A percentile compares a stretch with the other conserved stretches of the same genome.
Evolutionary conservation across 2,888 invertebrate species (phyloP).

Genomic region (Mythimna impura): DNA sequence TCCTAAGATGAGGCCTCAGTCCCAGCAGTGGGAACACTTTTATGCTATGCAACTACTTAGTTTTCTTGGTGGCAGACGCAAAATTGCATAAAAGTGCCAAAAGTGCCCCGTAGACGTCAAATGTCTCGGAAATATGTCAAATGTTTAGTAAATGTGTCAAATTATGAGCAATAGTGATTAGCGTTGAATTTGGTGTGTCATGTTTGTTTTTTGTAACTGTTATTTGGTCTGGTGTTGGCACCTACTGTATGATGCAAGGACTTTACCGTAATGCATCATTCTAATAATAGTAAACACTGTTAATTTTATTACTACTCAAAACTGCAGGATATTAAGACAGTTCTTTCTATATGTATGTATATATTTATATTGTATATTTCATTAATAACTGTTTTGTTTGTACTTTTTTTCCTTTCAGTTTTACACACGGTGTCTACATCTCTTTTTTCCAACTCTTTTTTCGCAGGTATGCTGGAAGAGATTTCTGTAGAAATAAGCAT

Average conservation of each 20-base stretch:
- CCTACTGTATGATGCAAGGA: constrained; percentile 27
- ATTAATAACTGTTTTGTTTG: too few species aligned
- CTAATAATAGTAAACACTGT: neutral
- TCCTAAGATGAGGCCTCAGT: too few species aligned
- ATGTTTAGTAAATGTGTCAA: constrained; percentile 38
- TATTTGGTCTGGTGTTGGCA: constrained; percentile 11
- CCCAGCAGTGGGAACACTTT: too few species aligned
- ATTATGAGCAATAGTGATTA: constrained; percentile 33
- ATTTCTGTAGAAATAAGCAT: too few species aligned
- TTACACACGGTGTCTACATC: too few species aligned
- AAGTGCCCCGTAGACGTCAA: constrained; percentile 18
- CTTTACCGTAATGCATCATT: constrained; percentile 11
- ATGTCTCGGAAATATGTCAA: constrained; percentile 33
- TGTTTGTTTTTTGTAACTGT: constrained; percentile 30
- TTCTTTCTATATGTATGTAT: too few species aligned
- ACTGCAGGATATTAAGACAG: constrained; percentile 18
- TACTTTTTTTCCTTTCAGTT: too few species aligned
- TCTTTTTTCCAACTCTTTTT: too few species aligned
- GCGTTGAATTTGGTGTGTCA: constrained; percentile 30
- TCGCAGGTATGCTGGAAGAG: too few species aligned
- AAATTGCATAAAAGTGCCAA: constrained; percentile 22
- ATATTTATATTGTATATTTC: too few species aligned
- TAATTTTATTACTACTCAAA: constrained; percentile 19
- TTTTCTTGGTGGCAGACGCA: constrained; percentile 10
- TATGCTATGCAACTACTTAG: too few species aligned